Base-by-base conservation (phyloP, 2,113 vertebrate species). In the Litocranius walleri region DNA sequence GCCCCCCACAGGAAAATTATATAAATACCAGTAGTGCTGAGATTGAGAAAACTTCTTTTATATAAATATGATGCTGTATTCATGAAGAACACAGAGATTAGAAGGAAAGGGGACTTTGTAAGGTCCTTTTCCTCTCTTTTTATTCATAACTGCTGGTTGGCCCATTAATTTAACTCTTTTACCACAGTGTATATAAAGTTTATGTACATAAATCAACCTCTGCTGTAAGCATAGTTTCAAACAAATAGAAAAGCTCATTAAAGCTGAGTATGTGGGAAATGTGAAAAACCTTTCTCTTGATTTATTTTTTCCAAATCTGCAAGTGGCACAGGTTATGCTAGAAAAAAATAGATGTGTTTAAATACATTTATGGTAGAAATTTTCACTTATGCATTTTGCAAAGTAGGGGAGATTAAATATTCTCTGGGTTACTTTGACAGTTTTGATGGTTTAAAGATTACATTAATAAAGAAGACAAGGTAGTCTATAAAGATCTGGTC, bases 381-480 rank as follows among this genome's bases (percentile, higher is more conserved):
- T 57, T 93, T 83, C 16, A 89, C 25, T 16, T 82, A 74, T 10
- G 29, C 19, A n/a, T 93, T 96, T 91, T 64, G 48, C 3, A 5
- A 9, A 16, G 10, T 67, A 19, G n/a, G 11, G 7, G 19, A 91
- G 71, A 57, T 84, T 29, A 67, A 11, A n/a, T 52, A 74, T 77
- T 74, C 48, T 94, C 77, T 94, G 59, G 71, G 30, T 90, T 94
- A 61, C 64, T 56, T 14, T 88, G 86, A 92, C 19, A 85, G 15
- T 92, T 96, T 67, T 96, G 92, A 93, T 23, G 87, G 29, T 81
- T 94, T 90, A 94, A 90, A 96, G 64, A 95, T 91, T 48, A 97
- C 88, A 95, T 96, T 96, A 95, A 88, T 96, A 74, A 97, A 67
- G 17, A 91, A 45, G 91, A 95, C 36, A 89, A 96, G 92, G 94